Conservation (phyloP, 2,888 invertebrate species). For the Aelia acuminata region DNA sequence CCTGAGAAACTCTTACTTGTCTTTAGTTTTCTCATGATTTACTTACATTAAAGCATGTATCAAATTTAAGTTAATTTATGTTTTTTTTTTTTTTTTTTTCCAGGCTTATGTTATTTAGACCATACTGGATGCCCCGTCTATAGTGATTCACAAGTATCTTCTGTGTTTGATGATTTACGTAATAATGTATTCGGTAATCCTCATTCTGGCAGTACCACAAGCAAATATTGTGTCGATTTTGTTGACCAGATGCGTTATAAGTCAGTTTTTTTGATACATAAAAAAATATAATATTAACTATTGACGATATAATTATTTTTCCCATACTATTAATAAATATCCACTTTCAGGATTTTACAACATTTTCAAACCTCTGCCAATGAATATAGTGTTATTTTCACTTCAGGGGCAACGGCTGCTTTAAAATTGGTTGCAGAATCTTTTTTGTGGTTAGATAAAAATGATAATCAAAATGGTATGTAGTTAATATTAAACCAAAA, state of each 20-base stretch:
- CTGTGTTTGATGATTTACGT: constrained; percentile 77
- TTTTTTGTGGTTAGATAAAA: constrained; percentile 73
- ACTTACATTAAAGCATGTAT: too few species aligned
- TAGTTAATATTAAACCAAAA: background rate
- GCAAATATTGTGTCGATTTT: constrained; percentile 84
- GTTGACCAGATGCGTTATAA: constrained; percentile 85
- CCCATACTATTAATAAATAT: background rate
- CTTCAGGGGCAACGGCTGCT: constrained; percentile 92
- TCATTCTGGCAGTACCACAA: constrained; percentile 81
- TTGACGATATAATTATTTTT: background rate
- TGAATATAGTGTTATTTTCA: constrained; percentile 91
- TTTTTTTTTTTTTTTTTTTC: too few species aligned
- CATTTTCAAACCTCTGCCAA: constrained; percentile 86
- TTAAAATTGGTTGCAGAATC: constrained; percentile 87
- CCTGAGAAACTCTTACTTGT: too few species aligned
- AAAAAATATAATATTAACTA: background rate
- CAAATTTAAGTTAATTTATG: background rate
- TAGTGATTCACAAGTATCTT: constrained; percentile 80
- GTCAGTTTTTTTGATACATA: background rate
- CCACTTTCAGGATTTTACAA: constrained; percentile 78
- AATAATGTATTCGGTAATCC: constrained; percentile 91
- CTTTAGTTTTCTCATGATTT: background rate
- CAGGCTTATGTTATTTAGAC: constrained; percentile 86
- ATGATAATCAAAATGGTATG: background rate
- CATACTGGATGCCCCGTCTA: constrained; percentile 91